phyloP scores from a whole-genome alignment of 2,888 invertebrate species.

The Griposia aprilina region DNA sequence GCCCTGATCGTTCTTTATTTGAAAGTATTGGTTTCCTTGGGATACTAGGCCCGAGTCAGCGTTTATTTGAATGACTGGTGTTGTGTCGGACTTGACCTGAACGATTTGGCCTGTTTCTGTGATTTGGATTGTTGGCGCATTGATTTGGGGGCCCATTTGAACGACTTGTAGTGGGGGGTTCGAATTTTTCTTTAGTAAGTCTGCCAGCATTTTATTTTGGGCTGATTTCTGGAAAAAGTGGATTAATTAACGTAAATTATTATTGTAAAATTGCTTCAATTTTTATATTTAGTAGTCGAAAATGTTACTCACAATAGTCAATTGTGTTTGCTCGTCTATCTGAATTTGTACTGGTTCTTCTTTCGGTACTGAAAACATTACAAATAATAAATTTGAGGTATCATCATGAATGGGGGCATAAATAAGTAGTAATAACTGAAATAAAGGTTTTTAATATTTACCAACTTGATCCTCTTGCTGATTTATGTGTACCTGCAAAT shows the following conservation, averaged over 20 bases:
- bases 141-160: constrained; percentile 85
- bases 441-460: constrained; percentile 52
- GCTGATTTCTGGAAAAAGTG: constrained; percentile 80
- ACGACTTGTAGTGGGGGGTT: constrained; percentile 89
- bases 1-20: constrained; percentile 87
- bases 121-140: constrained; percentile 87
- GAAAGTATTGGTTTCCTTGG: constrained; percentile 81
- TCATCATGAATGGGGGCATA: background rate
- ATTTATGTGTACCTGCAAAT: constrained; percentile 72
- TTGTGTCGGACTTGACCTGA: constrained; percentile 83
- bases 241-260: background rate
- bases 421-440: background rate
- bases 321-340: constrained; percentile 85
- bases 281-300: background rate
- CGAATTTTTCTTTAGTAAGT: constrained; percentile 94
- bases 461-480: constrained; percentile 76
- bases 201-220: constrained; percentile 95
- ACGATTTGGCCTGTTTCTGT: constrained; percentile 88
- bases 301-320: constrained; percentile 83
- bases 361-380: constrained; percentile 77
- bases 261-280: background rate
- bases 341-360: constrained; percentile 87
- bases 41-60: constrained; percentile 73
- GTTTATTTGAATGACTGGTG: constrained; percentile 82
- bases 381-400: background rate